Percentiles rank a stretch among this genome's conserved stretches.
phyloP scores from a whole-genome alignment of 2,888 invertebrate species.

The Erebia aethiops region DNA sequence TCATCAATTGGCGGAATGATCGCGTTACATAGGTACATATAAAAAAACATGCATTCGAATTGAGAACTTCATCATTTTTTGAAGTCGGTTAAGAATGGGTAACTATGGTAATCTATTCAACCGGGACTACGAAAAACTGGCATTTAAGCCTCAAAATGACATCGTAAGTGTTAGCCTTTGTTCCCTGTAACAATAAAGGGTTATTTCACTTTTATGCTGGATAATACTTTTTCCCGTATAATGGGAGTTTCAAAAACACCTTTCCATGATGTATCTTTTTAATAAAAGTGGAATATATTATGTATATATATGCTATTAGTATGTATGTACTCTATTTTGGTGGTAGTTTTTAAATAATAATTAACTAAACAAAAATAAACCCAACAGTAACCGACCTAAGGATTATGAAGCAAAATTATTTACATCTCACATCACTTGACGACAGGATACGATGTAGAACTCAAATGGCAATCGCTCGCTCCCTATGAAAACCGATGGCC shows the following conservation, averaged over 20 bases:
- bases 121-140: background rate
- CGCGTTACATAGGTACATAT: too few relatives aligned
- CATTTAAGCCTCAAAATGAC: conserved; percentile 8
- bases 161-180: conserved; percentile 13
- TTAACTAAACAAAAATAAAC: too few relatives aligned
- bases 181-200: conserved; percentile 14
- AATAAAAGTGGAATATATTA: background rate
- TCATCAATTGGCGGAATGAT: too few relatives aligned
- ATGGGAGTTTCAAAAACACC: conserved; percentile 2
- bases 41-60: too few relatives aligned
- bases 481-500: conserved; percentile 9
- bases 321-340: background rate
- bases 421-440: background rate
- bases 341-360: background rate
- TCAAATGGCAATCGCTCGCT: background rate
- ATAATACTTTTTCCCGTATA: conserved; percentile 5
- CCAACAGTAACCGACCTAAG: too few relatives aligned
- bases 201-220: conserved; percentile 14
- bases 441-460: background rate
- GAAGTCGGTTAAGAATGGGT: background rate
- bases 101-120: background rate
- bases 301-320: too few relatives aligned
- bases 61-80: too few relatives aligned
- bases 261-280: background rate
- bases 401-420: background rate